Evolutionary conservation across 2,113 vertebrate species (phyloP).

Genomic region (Daphoenositta chrysoptera): DNA sequence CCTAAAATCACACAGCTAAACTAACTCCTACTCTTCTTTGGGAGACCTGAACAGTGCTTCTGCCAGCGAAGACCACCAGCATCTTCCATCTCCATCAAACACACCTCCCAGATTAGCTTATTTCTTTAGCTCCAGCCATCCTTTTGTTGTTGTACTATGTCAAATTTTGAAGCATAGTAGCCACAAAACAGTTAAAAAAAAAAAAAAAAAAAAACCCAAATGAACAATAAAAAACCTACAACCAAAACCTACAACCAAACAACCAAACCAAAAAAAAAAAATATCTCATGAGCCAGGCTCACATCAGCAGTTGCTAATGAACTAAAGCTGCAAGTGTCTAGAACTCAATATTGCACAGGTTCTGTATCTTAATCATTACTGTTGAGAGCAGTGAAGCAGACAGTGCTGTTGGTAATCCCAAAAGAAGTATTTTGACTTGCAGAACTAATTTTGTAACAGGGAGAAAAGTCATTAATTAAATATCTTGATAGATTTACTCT

Average conservation of each 20-base stretch:
- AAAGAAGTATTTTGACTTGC: neutral
- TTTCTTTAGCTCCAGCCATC: too few relatives aligned
- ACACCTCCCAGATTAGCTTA: rapidly evolving
- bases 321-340: neutral
- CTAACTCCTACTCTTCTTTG: neutral
- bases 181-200: too few relatives aligned
- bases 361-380: neutral
- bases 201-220: neutral
- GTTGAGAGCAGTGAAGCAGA: neutral
- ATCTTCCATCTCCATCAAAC: neutral
- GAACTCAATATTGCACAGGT: neutral
- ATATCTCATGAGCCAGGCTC: neutral
- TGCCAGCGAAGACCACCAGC: neutral
- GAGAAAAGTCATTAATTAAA: neutral
- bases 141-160: too few relatives aligned
- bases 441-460: neutral
- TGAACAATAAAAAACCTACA: too few relatives aligned
- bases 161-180: too few relatives aligned
- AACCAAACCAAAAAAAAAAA: neutral
- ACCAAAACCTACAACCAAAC: neutral
- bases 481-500: neutral
- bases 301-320: neutral
- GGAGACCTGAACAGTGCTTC: neutral
- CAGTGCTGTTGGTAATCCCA: neutral
- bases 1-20: neutral